phyloP scores from a whole-genome alignment of 2,888 invertebrate genomes.

The Parnassius glacialis region DNA sequence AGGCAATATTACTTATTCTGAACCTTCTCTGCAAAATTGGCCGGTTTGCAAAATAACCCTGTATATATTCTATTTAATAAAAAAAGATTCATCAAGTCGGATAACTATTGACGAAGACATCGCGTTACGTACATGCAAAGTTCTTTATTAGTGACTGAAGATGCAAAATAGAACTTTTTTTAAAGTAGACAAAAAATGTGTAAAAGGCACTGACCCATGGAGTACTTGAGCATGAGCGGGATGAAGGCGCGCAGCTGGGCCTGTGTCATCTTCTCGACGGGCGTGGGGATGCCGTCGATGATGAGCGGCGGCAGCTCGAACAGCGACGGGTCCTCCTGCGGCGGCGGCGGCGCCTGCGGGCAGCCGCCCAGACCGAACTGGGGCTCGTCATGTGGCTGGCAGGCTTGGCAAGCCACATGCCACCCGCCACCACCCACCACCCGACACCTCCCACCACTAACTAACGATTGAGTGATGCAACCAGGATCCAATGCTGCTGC shows the following conservation, averaged over 20 bases:
- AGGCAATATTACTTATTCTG: no score
- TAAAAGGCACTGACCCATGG: conserved; percentile 84
- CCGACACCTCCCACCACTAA: not conserved
- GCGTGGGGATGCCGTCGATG: conserved; percentile 98
- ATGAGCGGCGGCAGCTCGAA: conserved; percentile 98
- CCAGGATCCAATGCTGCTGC: no score
- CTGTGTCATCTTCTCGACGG: conserved; percentile 99
- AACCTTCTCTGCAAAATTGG: no score
- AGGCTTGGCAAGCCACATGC: not conserved
- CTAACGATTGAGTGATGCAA: no score
- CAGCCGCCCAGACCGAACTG: conserved; percentile 82
- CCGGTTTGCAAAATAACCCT: no score
- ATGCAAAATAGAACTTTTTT: no score
- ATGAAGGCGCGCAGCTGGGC: conserved; percentile 98
- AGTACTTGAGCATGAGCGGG: conserved; percentile 98
- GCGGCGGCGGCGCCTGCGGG: conserved; percentile 73
- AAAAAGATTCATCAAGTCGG: no score
- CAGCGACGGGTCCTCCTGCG: conserved; percentile 93
- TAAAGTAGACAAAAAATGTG: no score
- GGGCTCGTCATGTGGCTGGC: conserved; percentile 34
- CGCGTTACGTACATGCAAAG: no score
- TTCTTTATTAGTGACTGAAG: no score
- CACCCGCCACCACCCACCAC: not conserved
- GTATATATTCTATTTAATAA: no score
- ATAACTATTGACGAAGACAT: no score